A percentile compares a stretch with the other conserved stretches of the same genome.
Conservation (phyloP, 2,888 invertebrate species). For the Mesopsocus fuscifrons region DNA sequence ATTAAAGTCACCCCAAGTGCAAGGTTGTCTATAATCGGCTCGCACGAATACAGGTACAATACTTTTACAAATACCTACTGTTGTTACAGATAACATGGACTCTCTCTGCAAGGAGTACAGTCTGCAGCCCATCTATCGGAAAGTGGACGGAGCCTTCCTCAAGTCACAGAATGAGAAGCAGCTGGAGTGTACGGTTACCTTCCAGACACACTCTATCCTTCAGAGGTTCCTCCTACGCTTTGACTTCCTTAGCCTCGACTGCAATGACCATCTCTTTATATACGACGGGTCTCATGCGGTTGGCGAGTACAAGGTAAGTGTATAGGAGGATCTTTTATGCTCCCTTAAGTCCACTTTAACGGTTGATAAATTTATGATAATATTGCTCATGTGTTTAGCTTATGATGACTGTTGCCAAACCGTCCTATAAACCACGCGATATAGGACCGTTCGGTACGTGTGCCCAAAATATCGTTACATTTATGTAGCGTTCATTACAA, state of each 20-base stretch:
- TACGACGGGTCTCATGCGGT: slow-evolving; percentile 86
- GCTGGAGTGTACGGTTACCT: slow-evolving; percentile 80
- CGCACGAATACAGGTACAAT: too few species aligned
- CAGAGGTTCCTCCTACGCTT: slow-evolving; percentile 89
- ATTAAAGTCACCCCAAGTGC: too few species aligned
- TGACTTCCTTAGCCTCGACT: slow-evolving; percentile 78
- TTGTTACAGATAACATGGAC: slow-evolving; percentile 76
- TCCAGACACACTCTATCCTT: slow-evolving; percentile 84
- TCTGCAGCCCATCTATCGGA: slow-evolving; percentile 71
- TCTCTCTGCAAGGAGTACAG: slow-evolving; percentile 79
- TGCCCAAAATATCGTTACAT: too few species aligned
- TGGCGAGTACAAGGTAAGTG: slow-evolving; percentile 62
- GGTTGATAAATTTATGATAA: neutral
- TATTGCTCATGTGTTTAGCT: neutral
- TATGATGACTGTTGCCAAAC: too few species aligned
- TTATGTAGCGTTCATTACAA: too few species aligned
- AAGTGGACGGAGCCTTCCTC: slow-evolving; percentile 78
- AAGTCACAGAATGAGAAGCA: slow-evolving; percentile 81
- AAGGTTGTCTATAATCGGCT: too few species aligned
- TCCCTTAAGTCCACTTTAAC: neutral
- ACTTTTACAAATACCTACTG: too few species aligned
- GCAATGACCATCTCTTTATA: slow-evolving; percentile 83
- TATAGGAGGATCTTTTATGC: neutral
- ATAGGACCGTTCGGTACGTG: too few species aligned
- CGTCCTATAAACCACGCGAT: too few species aligned